A percentile compares a stretch with the other conserved stretches of the same genome.
Conservation (phyloP, 2,888 invertebrate genomes). For the Oxycera nigricornis region DNA sequence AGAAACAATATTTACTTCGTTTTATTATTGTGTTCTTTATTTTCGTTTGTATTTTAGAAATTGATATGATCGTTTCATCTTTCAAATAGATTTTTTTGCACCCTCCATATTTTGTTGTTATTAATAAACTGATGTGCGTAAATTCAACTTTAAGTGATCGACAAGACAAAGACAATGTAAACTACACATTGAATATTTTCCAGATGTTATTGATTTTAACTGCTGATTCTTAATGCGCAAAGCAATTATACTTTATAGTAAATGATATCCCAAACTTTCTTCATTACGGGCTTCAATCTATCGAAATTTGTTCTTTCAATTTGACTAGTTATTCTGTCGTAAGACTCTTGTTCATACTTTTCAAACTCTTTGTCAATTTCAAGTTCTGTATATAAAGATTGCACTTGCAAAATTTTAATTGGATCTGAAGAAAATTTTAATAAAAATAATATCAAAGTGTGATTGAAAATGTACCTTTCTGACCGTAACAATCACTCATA, state of each 20-base stretch:
- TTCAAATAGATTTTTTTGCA: too few relatives aligned
- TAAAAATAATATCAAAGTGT: neutral
- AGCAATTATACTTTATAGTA: constrained; percentile 6
- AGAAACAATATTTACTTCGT: too few relatives aligned
- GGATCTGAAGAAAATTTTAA: neutral
- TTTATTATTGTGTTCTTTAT: too few relatives aligned
- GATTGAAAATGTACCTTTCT: constrained; percentile 18
- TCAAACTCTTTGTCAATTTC: neutral
- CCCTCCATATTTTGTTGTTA: too few relatives aligned
- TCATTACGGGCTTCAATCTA: constrained; percentile 7
- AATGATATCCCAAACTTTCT: constrained; percentile 13
- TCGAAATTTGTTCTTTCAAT: neutral
- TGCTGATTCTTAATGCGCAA: too few relatives aligned
- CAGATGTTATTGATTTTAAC: too few relatives aligned
- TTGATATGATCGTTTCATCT: too few relatives aligned
- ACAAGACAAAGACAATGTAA: too few relatives aligned
- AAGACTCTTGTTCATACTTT: constrained; percentile 22
- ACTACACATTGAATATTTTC: too few relatives aligned
- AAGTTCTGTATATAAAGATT: neutral
- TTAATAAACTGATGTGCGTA: too few relatives aligned
- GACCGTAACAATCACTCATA: constrained; percentile 12
- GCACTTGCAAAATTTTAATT: neutral
- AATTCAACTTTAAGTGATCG: too few relatives aligned
- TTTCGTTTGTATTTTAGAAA: too few relatives aligned
- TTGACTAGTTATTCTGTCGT: neutral